Base-by-base conservation (phyloP, 1,140 invertebrate species). In the Trichonephila inaurata region DNA sequence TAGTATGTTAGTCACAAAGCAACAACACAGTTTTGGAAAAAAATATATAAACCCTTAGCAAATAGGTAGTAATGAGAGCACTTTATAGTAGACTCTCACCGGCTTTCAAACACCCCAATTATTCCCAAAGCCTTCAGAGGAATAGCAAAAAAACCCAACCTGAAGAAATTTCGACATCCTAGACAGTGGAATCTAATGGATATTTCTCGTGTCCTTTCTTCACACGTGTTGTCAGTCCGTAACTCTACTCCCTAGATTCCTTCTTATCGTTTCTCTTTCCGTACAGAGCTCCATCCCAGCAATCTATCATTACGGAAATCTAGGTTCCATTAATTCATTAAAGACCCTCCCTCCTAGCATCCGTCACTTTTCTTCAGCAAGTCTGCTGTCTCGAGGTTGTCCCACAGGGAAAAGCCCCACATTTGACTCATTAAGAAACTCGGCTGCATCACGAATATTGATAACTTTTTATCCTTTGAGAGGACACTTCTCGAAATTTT, bases 281-380 rank as follows among this genome's bases (percentile, higher is more conserved):
- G 60, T 33, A 81, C 77, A 61, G 24, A 64, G 61, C 60, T 92
- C 58, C 61, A 92, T 66, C 66, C 24, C 82, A 69, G 83, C 83
- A 66, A 92, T 92, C 91, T 92, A 92, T 92, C 91, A 92, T 92
- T 92, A 92, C 82, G 21, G 44, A 51, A 92, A 91, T 91, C 89
- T 82, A 85, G 90, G 61, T 40, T 92, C 91, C 91, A 92, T 92
- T 92, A 92, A 92, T 92, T 92, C 91, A 92, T 92, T 92, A 92
- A 87, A 92, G 85, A 40, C 83, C 83, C 64, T 87, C 91, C 91
- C 64, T 60, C 60, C 19, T 33, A 40, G 81, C 77, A 83, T 83
- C 60, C 28, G 44, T 62, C 82, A n/a, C 85, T 86, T 92, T 87
- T 92, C 91, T 87, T 92, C 81, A 85, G 61, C 90, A 64, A 61